Percentiles rank a stretch among this genome's conserved stretches.
These are phyloP conservation scores for Coptodon rendalli DNA, from an alignment of 2,113 vertebrate species.

Conservation along the genomic window DNA sequence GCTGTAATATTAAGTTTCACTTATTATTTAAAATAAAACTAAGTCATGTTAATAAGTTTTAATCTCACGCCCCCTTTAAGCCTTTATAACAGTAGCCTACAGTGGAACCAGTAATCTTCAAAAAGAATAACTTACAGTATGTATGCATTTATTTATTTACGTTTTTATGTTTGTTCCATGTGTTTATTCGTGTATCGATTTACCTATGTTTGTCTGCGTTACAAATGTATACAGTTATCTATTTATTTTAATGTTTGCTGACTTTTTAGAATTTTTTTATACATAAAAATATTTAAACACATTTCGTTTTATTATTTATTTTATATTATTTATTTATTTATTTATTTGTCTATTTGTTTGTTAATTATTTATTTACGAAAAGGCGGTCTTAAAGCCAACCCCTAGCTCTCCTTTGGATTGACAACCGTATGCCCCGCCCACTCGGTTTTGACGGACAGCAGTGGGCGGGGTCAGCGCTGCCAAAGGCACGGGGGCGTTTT, in stretches of 20 bases:
- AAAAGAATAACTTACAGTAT: not conserved
- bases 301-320: not conserved
- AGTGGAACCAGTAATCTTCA: not conserved
- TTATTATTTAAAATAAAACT: not conserved
- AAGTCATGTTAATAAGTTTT: not conserved
- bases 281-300: not conserved
- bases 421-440: slow-evolving; percentile 34
- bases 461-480: slow-evolving; percentile 47
- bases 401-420: not conserved
- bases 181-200: not conserved
- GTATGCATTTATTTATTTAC: not conserved
- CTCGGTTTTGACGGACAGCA: slow-evolving; percentile 35
- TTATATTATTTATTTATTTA: not conserved
- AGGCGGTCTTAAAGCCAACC: slow-evolving; percentile 29
- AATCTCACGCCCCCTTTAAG: not conserved
- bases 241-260: not conserved
- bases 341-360: not conserved
- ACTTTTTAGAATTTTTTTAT: not conserved
- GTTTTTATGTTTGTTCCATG: not conserved
- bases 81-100: not conserved
- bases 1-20: not conserved
- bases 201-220: not conserved
- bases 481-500: slow-evolving; percentile 69
- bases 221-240: not conserved
- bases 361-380: not conserved